Evolutionary conservation across 2,113 vertebrate species (phyloP), one percentile per base, ranked within the genome.

Genomic region (Chamaetylas fuelleborni): DNA sequence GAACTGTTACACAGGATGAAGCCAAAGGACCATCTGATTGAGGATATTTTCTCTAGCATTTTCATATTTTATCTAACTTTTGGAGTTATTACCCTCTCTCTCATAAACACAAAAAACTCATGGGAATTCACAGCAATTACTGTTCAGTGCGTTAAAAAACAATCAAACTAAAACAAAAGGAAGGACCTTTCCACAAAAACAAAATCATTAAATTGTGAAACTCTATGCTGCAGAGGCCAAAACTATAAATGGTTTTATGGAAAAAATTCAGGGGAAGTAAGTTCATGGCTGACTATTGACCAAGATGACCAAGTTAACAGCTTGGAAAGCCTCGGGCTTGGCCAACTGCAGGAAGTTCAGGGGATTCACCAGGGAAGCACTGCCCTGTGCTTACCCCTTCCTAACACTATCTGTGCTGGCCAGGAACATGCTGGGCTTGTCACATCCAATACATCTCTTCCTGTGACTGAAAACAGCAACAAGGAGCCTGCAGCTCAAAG

Each of bases 121-220:
- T 6, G 42, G 66, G 90, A 45, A 90, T 58, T 76, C 85, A 40
- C 26, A 77, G 34, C 90, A 92, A 90, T 88, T 47, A 86, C 26
- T 45, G 11, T 40, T 70, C 76, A 62, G 66, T 14, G 17, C 9
- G 42, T 88, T 78, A 53, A 81, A 79, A 83, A 62, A 29, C 7
- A 74, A 66, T 25, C 43, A n/a, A 67, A 89, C 43, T 57, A 29
- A 84, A 93, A 69, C 54, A 60, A 95, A 82, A 90, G 70, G 54
- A 88, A 82, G 50, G 60, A 43, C 28, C 16, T 92, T 92, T 92
- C 62, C 83, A 88, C 89, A 94, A 60, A 96, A 96, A 96, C 96
- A 96, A 95, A 91, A 94, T 31, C 81, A 93, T 96, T 95, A 96
- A 43, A 67, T 93, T 96, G 85, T 93, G 93, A 94, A 96, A 96